Percentiles rank a stretch among this genome's conserved stretches.
These are phyloP conservation scores for Branchinecta lindahli DNA, from an alignment of 1,140 invertebrate genomes.

Conservation along the genomic window DNA sequence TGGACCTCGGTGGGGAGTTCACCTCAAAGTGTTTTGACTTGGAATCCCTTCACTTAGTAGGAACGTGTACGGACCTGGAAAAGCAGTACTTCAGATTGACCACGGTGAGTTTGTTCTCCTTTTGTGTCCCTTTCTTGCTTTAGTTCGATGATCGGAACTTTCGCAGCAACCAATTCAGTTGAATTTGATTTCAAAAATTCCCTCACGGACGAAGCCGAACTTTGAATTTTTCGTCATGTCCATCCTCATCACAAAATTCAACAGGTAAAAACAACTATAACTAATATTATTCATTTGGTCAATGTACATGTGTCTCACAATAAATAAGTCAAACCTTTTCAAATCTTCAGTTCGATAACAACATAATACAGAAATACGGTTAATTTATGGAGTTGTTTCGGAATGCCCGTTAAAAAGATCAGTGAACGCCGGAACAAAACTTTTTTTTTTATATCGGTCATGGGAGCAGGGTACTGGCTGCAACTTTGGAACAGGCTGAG, in stretches of 20 bases:
- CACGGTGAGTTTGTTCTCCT: slow-evolving; percentile 38
- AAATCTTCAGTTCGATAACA: background rate
- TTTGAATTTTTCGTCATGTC: too few species aligned
- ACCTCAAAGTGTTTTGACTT: slow-evolving; percentile 53
- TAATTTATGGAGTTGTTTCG: too few species aligned
- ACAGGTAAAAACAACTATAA: too few species aligned
- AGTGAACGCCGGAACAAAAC: too few species aligned
- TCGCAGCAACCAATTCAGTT: background rate
- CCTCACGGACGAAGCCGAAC: too few species aligned
- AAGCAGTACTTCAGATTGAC: slow-evolving; percentile 89
- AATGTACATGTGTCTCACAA: background rate
- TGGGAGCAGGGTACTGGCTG: too few species aligned
- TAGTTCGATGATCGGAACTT: slow-evolving; percentile 17
- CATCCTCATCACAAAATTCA: too few species aligned
- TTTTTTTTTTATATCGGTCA: too few species aligned
- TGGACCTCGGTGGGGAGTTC: slow-evolving; percentile 36
- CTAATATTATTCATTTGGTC: background rate
- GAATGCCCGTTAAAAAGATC: too few species aligned
- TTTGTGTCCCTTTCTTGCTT: background rate
- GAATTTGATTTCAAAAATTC: background rate
- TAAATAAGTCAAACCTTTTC: background rate
- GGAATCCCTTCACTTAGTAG: slow-evolving; percentile 72
- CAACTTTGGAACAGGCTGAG: too few species aligned
- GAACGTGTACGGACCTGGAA: slow-evolving; percentile 78
- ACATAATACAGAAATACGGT: background rate